Conservation (phyloP, 2,797 vertebrate genomes). For the Bothrops alternatus region DNA sequence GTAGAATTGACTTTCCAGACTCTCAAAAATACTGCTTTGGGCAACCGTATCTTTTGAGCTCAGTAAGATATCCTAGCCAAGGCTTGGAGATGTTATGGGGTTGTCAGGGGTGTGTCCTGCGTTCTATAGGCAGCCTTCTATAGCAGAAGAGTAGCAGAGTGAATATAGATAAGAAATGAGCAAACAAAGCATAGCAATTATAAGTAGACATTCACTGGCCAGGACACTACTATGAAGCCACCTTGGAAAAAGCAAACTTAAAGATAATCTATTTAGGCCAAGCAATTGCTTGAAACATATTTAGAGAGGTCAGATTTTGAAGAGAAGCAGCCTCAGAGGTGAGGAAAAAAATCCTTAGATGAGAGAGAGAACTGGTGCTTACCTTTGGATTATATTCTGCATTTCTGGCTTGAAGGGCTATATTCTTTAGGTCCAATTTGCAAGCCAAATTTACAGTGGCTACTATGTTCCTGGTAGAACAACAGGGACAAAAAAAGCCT, state of each 20-base stretch:
- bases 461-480: conserved; percentile 86
- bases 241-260: not conserved
- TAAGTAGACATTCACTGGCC: not conserved
- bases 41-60: not conserved
- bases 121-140: not conserved
- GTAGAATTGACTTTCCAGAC: not conserved
- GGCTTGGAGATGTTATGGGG: not conserved
- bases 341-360: not conserved
- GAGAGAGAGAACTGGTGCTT: conserved; percentile 27
- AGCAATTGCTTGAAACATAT: not conserved
- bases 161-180: not conserved
- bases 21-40: not conserved
- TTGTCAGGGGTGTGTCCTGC: not conserved
- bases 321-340: too few species aligned
- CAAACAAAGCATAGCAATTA: not conserved
- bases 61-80: not conserved
- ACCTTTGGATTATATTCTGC: conserved; percentile 98
- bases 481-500: not conserved
- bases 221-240: not conserved
- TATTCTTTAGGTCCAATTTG: conserved; percentile 92
- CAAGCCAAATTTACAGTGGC: conserved; percentile 93
- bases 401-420: conserved; percentile 91
- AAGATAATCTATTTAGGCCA: not conserved
- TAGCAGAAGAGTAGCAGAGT: not conserved
- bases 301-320: not conserved